Base-by-base conservation (phyloP, 2,113 vertebrate genomes). In the Notechis scutatus region DNA sequence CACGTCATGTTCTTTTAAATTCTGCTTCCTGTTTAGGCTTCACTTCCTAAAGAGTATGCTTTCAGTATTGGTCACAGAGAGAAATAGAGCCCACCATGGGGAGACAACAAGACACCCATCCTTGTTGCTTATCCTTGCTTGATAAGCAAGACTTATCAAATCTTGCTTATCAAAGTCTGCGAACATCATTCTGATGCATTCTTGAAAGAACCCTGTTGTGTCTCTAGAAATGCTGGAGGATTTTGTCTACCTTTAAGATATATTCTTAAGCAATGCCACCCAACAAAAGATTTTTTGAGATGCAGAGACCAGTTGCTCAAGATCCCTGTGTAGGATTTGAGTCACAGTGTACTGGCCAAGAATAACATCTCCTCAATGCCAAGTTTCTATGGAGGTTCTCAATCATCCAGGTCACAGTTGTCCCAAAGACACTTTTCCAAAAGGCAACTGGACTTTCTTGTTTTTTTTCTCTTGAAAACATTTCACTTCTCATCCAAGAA, bases 21-120 rank as follows among this genome's bases (percentile, higher is more conserved):
- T 92, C 93, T 1, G 7, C 69, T 96, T 59, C 20, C 64, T 94
- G 11, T 74, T 94, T 90, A 56, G 74, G 55, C 5, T 90, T 86
- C 89, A 45, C 89, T 92, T 89, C 56, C 0, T 90, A 94, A 90
- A 29, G 87, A 91, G 14, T n/a, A 23, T 1, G 0, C 74, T 92
- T 91, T 91, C 24, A 92, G 21, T 18, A 55, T 42, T 55, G 21
- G 85, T 86, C 52, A 91, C 50, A 90, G n/a, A 45, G 6, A 94
- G 85, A 64, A 55, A 20, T 34, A 39, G 52, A 47, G 26, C 24
- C 34, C n/a, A 23, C 87, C 89, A 29, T 11, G 23, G 47, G n/a
- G 15, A 24, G 39, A 4, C 18, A 61, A 10, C 39, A 14, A 81
- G 57, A 24, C 24, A 47, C 23, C 29, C 4, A 18, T 29, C 47